Conservation (phyloP, 1,140 invertebrate species). For the Colletes gigas region DNA sequence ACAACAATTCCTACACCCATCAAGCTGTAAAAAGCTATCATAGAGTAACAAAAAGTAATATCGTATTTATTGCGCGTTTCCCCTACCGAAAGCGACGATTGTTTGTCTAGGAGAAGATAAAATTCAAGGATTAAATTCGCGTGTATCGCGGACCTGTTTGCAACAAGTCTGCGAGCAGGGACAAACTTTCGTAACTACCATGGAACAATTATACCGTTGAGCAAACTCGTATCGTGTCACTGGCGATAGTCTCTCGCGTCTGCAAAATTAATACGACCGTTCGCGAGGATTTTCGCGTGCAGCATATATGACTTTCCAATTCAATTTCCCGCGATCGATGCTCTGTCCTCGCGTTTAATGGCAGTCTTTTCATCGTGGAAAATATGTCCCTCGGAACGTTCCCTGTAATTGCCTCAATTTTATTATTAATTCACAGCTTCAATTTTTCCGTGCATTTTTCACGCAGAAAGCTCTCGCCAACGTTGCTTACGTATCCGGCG, state of each 20-base stretch:
- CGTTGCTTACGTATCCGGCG: neutral
- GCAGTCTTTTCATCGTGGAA: slow-evolving; percentile 21
- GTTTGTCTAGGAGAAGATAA: neutral
- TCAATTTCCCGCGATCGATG: slow-evolving; percentile 45
- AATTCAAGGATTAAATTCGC: slow-evolving; percentile 2
- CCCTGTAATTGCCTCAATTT: slow-evolving; percentile 16
- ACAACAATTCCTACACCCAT: no score
- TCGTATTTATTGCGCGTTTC: no score
- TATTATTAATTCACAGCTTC: slow-evolving; percentile 15
- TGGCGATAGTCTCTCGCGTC: slow-evolving; percentile 43
- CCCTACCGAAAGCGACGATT: neutral
- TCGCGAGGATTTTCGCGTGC: slow-evolving; percentile 54
- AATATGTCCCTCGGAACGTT: neutral
- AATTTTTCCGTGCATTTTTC: neutral
- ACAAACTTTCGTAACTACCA: slow-evolving; percentile 54
- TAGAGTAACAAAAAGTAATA: no score
- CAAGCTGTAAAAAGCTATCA: no score
- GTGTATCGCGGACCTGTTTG: neutral
- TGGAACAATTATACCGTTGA: slow-evolving; percentile 54
- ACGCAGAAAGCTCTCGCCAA: neutral
- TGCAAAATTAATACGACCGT: slow-evolving; percentile 60
- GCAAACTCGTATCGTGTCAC: slow-evolving; percentile 41
- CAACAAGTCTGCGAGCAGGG: slow-evolving; percentile 37
- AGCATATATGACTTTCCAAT: slow-evolving; percentile 34
- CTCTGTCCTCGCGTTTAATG: slow-evolving; percentile 41